A percentile compares a stretch with the other conserved stretches of the same genome.
Evolutionary conservation across 2,797 vertebrate species (phyloP).

Genomic region (Rhynchotus rufescens): DNA sequence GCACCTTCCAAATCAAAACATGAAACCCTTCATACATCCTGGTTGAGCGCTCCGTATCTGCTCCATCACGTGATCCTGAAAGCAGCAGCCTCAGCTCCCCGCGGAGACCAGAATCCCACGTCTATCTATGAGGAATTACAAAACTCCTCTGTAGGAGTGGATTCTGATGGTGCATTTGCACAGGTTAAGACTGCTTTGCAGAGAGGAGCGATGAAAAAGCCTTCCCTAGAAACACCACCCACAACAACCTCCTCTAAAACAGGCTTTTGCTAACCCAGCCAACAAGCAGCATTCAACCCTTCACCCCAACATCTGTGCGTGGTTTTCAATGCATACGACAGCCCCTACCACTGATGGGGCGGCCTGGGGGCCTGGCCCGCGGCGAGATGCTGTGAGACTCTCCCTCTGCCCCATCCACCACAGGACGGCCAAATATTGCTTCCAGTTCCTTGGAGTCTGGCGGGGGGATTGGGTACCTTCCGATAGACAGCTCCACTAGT

Average conservation of each 20-base stretch:
- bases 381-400: slow-evolving; percentile 88
- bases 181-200: fast-evolving
- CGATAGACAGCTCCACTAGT: slow-evolving; percentile 95
- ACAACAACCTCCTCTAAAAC: neutral
- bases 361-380: slow-evolving; percentile 90
- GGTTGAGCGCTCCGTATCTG: neutral
- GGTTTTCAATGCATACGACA: neutral
- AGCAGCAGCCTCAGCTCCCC: neutral
- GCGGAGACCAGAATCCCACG: neutral
- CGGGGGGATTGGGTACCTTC: slow-evolving; percentile 96
- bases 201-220: too few relatives aligned
- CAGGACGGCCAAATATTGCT: slow-evolving; percentile 90
- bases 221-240: neutral
- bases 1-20: neutral
- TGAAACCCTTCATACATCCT: neutral
- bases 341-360: slow-evolving; percentile 90
- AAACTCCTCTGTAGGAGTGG: fast-evolving
- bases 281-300: neutral
- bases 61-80: neutral
- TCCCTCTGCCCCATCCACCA: slow-evolving; percentile 87
- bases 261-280: neutral
- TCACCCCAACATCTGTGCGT: neutral
- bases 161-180: fast-evolving
- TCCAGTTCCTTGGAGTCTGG: slow-evolving; percentile 96
- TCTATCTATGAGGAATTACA: fast-evolving